Base-by-base conservation (phyloP, 2,888 invertebrate genomes). In the Hemithea aestivaria region DNA sequence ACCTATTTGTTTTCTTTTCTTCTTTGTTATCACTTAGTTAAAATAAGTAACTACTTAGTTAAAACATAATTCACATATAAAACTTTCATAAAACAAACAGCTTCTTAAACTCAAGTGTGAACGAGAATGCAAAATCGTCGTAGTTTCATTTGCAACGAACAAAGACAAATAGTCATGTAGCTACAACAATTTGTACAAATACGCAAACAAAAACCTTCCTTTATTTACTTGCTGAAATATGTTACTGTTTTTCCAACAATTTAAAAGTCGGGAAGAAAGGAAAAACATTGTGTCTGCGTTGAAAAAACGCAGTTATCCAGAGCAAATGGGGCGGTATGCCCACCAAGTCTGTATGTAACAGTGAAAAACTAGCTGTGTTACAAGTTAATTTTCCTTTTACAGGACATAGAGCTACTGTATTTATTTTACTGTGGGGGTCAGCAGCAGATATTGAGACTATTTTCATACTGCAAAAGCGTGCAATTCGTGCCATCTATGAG, bases 271-370 rank as follows among this genome's bases (percentile, higher is more conserved):
- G 9, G 31, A 42, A 31, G 38, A 39, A 27, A 30, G 37, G 35
- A 43, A 47, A 48, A 46, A 46, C 44, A 46, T 45, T 16, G 42
- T 40, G 27, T 40, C 34, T 36, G 35, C 31, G 40, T 35, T 38
- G 12, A 27, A 44, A 42, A 51, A 59, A 62, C 7, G 59, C 57
- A 61, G 64, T 64, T 64, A 62, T 51, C 39, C 44, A 36, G 35
- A 51, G 45, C 46, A 57, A 64, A 64, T 64, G 59, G 62, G 50
- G 32, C 54, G 59, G 44, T 41, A 39, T 40, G 11, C 26, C 31
- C 30, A 36, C 35, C 30, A 27, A 27, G 40, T 28, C 24, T 41
- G 47, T 40, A 27, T 27, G 38, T 51, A 56, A 55, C 48, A 51
- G 45, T 52, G 41, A 35, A 44, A 54, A 52, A 40, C 32, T 41